A percentile compares a stretch with the other conserved stretches of the same genome.
Conservation (phyloP, 2,797 vertebrate genomes). For the Heteromormyrus szaboi region DNA sequence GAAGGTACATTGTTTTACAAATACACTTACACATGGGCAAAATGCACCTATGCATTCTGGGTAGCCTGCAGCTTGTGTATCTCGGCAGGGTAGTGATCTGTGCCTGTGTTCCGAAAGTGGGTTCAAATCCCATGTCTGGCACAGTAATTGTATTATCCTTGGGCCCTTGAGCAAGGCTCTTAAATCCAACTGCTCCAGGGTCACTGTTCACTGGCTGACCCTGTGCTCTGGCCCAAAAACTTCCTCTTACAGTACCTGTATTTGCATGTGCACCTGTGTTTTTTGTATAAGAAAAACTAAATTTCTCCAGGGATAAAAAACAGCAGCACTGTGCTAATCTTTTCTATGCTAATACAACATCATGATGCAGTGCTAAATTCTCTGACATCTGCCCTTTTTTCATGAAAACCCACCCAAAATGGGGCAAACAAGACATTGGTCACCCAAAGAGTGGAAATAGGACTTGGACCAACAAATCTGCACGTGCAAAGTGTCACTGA, state of each 20-base stretch:
- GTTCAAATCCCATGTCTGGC: not conserved
- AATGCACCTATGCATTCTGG: not conserved
- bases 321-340: not conserved
- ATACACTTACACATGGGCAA: not conserved
- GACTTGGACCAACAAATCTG: not conserved
- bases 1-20: not conserved
- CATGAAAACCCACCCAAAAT: not conserved
- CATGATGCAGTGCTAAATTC: not conserved
- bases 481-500: not conserved
- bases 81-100: not conserved
- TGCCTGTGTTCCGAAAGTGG: not conserved
- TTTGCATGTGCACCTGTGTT: not conserved
- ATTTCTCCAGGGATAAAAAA: not conserved
- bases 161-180: not conserved
- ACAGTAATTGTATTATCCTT: not conserved
- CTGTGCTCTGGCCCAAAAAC: not conserved
- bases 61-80: not conserved
- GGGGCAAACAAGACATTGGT: not conserved
- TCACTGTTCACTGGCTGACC: not conserved
- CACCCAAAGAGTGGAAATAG: not conserved
- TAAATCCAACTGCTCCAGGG: not conserved
- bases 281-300: not conserved
- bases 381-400: not conserved
- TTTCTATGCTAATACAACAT: not conserved
- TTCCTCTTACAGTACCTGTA: not conserved